These are phyloP conservation scores for Acridotheres tristis DNA, from an alignment of 2,797 vertebrate genomes.

Conservation along the genomic window DNA sequence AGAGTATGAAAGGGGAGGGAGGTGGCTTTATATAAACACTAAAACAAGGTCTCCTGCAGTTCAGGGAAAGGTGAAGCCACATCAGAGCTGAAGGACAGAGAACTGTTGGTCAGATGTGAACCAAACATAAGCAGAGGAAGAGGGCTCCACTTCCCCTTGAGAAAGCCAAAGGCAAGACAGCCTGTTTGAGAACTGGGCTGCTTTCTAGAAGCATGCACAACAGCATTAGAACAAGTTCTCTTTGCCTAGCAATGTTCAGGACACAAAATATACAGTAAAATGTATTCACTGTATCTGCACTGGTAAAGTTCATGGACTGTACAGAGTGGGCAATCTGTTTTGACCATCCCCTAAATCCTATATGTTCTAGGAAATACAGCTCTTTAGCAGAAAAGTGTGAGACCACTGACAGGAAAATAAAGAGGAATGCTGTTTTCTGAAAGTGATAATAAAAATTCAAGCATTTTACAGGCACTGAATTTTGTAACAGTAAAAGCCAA, in stretches of 20 bases:
- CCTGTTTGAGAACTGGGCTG: background rate
- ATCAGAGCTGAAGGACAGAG: background rate
- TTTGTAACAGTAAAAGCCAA: constrained; percentile 26
- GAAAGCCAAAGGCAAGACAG: background rate
- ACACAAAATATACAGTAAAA: constrained; percentile 13
- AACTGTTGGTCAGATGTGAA: background rate
- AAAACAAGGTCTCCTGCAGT: background rate
- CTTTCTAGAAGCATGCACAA: background rate
- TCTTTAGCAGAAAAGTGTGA: background rate
- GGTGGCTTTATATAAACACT: background rate
- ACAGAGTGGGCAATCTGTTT: background rate
- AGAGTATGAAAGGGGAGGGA: background rate
- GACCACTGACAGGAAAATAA: background rate
- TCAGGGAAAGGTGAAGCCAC: background rate
- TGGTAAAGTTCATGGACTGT: background rate
- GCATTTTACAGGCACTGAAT: background rate
- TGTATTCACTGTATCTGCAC: background rate
- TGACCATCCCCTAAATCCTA: background rate
- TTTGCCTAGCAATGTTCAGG: background rate
- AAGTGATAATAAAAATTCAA: background rate
- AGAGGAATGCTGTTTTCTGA: background rate
- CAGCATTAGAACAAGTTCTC: background rate
- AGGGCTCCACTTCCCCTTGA: background rate
- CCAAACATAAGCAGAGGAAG: background rate
- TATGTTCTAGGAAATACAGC: background rate